Base-by-base conservation (phyloP, 2,113 vertebrate genomes). In the Ammodytes dubius region DNA sequence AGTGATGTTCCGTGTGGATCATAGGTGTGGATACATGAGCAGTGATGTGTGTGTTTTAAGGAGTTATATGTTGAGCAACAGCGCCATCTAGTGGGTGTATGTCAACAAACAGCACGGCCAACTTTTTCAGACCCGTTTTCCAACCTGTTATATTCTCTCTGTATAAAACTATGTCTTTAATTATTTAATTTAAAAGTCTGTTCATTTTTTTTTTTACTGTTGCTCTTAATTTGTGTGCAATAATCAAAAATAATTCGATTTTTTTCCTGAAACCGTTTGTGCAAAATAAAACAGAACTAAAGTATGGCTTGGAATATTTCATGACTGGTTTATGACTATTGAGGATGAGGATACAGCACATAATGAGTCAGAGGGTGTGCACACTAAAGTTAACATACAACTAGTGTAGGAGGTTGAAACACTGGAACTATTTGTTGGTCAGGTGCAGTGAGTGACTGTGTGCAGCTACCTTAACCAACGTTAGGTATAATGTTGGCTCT, bases 81-180 rank as follows among this genome's bases (percentile, higher is more conserved):
- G 6, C 37, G 17, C 85, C 89, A 89, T 67, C 91, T 90, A 68
- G 73, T 86, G 88, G 79, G 0, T 0, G 4, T 6, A 35, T 14
- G n/a, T 19, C 3, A 35, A 10, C 45, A 59, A 5, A 56, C 6
- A n/a, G 19, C 39, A 66, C 7, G 61, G 13, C 49, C 8, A 37
- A 15, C 37, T 64, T n/a, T 35, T 13, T 6, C 10, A 58, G 71
- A 5, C 5, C 49, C 3, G 2, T 13, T 50, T 50, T 19, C 35
- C 6, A 0, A 9, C 15, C 47, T 1, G 3, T 12, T 35, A 35
- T 42, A 7, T 12, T 6, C 43, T 27, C 7, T 52, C 1, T 15
- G 13, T 12, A 37, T 12, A 27, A 27, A 54, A 0, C 5, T 27
- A 63, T 39, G 10, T 56, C 14, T 57, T 57, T 60, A 5, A 52